These are phyloP conservation scores for Actinopyga echinites DNA, from an alignment of 53 echinoderm and acorn worm species.

Conservation along the genomic window DNA sequence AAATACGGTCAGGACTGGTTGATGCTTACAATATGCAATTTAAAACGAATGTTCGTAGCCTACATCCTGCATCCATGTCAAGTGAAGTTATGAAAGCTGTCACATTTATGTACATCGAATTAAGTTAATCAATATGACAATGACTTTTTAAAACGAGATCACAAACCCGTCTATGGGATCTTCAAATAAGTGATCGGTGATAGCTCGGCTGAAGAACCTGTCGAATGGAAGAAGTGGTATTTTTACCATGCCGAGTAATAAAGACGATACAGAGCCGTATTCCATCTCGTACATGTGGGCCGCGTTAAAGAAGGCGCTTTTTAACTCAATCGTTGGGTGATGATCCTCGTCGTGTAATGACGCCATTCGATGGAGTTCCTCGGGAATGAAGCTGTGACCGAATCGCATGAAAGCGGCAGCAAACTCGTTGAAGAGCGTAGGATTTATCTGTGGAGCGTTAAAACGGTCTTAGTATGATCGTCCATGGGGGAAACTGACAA, in stretches of 20 bases:
- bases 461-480: too few species aligned
- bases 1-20: too few species aligned
- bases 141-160: too few species aligned
- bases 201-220: neutral
- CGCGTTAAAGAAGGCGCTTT: slow-evolving; percentile 64
- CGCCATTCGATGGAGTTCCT: slow-evolving; percentile 31
- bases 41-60: too few species aligned
- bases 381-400: slow-evolving; percentile 63
- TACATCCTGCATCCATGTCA: too few species aligned
- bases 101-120: too few species aligned
- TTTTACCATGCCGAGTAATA: slow-evolving; percentile 53
- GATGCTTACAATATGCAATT: too few species aligned
- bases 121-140: too few species aligned
- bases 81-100: too few species aligned
- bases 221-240: slow-evolving; percentile 48
- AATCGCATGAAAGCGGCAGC: slow-evolving; percentile 60
- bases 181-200: slow-evolving; percentile 63
- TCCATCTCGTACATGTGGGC: slow-evolving; percentile 32
- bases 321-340: slow-evolving; percentile 17
- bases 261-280: slow-evolving; percentile 40
- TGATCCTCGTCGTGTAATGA: neutral
- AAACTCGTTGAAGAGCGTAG: slow-evolving; percentile 56
- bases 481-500: too few species aligned
- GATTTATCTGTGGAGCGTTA: slow-evolving; percentile 28
- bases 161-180: neutral